Percentiles rank a stretch among this genome's conserved stretches.
These are phyloP conservation scores for Drosophila funebris DNA, from an alignment of 1,140 invertebrate genomes.

Conservation along the genomic window DNA sequence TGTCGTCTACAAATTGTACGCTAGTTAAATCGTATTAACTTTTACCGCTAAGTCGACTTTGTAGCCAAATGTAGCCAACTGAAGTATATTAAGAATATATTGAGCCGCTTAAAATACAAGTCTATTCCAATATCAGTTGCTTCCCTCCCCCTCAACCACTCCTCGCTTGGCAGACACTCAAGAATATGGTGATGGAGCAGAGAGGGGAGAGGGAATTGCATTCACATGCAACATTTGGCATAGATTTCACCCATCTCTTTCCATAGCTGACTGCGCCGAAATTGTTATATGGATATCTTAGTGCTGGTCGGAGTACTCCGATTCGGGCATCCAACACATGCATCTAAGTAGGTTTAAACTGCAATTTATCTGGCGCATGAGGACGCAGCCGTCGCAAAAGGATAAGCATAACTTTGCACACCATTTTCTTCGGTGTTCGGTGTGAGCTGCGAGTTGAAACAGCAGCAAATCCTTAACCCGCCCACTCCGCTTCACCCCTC, in stretches of 20 bases:
- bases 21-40: conserved; percentile 79
- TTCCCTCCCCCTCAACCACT: conserved; percentile 26
- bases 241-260: conserved; percentile 20
- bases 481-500: not conserved
- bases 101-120: conserved; percentile 75
- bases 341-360: conserved; percentile 79
- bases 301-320: conserved; percentile 17
- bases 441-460: conserved; percentile 36
- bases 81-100: conserved; percentile 81
- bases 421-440: conserved; percentile 66
- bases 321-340: conserved; percentile 61
- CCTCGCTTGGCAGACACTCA: conserved; percentile 63
- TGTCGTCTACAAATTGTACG: conserved; percentile 63
- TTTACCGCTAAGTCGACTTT: conserved; percentile 57
- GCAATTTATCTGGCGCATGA: conserved; percentile 77
- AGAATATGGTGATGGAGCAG: conserved; percentile 25
- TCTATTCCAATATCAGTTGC: conserved; percentile 56
- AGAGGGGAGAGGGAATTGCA: conserved; percentile 34
- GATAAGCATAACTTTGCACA: conserved; percentile 77
- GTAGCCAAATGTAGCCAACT: conserved; percentile 56
- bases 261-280: conserved; percentile 53
- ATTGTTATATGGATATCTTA: conserved; percentile 60
- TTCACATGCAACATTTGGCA: conserved; percentile 63
- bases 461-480: not conserved
- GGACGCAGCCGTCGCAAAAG: conserved; percentile 58